Evolutionary conservation across 2,888 invertebrate genomes (phyloP), one percentile per base, ranked within the genome.

Genomic region (Nineta flava): DNA sequence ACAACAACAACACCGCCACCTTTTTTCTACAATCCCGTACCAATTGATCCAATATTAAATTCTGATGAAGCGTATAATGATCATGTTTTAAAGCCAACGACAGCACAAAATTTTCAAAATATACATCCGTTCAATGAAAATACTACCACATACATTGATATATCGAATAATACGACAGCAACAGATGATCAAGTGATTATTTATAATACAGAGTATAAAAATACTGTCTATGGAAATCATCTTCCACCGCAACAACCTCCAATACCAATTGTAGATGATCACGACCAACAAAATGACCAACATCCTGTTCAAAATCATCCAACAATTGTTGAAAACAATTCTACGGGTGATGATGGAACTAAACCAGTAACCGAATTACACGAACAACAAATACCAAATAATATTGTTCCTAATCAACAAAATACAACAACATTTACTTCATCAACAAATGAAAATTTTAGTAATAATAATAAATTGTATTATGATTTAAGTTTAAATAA

Each of bases 401-500:
- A 35, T 31, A 19, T 48, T 43, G 48, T 48, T 48, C 48, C 48
- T 48, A 48, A 48, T 42, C 17, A 41, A 42, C 31, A 47, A 26
- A 26, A 26, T 26, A 7, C 26, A 19, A 7, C 26, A 19, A 19
- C 21, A 48, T 26, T 41, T 26, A 42, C 34, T 13, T 31, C 41
- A 42, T 42, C 15, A 15, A 17, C 26, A 43, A 19, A 35, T 47
- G 35, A 47, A 17, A 17, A n/a, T 47, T 16, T 32, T 15, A 48
- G 21, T 42, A 48, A 48, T 32, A 42, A 42, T 42, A 26, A 48
- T 32, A 41, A 41, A 35, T n/a, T 41, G 16, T 35, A 42, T 48
- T 41, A 26, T 48, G 35, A 48, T 26, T 19, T 42, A 35, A 42
- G n/a, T 40, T 21, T 16, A 41, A 48, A 42, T 31, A 48, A 47